Evolutionary conservation across 2,888 invertebrate species (phyloP).

Genomic region (Drosophila peninsularis): DNA sequence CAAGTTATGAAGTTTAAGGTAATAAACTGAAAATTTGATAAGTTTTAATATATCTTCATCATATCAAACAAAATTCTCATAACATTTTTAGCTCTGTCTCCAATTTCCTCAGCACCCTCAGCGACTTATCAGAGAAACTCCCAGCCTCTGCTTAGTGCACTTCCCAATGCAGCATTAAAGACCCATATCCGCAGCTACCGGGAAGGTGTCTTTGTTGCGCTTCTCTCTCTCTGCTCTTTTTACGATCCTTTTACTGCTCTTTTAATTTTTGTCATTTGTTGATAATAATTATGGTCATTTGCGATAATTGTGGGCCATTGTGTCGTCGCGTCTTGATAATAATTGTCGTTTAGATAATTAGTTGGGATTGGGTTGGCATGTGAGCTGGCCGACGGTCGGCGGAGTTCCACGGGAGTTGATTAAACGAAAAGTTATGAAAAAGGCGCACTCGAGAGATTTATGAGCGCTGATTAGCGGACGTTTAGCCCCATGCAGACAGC

Average conservation of each 20-base stretch:
- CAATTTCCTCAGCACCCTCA: constrained; percentile 9
- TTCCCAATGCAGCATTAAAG: constrained; percentile 36
- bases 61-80: too few relatives aligned
- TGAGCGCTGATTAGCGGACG: constrained; percentile 55
- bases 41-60: too few relatives aligned
- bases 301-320: constrained; percentile 78
- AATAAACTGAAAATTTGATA: too few relatives aligned
- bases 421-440: constrained; percentile 79
- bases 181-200: constrained; percentile 30
- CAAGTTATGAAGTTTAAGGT: too few relatives aligned
- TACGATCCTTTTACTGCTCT: constrained; percentile 58
- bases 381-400: constrained; percentile 49
- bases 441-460: constrained; percentile 55
- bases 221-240: constrained; percentile 33
- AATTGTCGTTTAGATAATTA: constrained; percentile 82
- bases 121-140: constrained; percentile 17
- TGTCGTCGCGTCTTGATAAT: constrained; percentile 66
- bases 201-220: constrained; percentile 9
- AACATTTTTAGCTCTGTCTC: neutral
- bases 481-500: constrained; percentile 34
- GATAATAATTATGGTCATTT: constrained; percentile 81
- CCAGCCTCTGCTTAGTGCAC: constrained; percentile 9
- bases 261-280: constrained; percentile 65
- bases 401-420: constrained; percentile 59
- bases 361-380: constrained; percentile 56